Evolutionary conservation across 1,140 invertebrate genomes (phyloP), one percentile per base, ranked within the genome.

Genomic region (Lepidurus apus): DNA sequence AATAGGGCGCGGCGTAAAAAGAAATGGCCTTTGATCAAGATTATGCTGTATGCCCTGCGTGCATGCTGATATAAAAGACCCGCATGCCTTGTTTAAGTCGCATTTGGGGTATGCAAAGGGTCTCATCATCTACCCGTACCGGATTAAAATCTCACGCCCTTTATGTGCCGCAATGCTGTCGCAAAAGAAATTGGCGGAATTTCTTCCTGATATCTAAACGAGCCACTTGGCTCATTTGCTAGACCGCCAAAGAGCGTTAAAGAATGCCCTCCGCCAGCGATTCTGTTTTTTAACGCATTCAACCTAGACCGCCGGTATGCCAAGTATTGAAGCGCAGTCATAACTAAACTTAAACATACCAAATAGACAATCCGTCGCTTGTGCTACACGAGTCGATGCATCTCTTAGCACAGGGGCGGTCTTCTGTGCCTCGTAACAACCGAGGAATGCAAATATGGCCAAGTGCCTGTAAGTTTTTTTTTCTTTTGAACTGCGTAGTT

Each of bases 321-420:
- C 4, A 7, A 65, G 6, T 13, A 65, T 13, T 13, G 21, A 65
- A 65, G 53, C 53, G 53, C 21, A 65, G 53, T 65, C 53, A 65
- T 65, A 65, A 65, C 53, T 65, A 65, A 65, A 17, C 17, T 65
- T 65, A 65, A 65, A 21, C 1, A 65, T 65, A 65, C 53, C 53
- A 17, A 65, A 21, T 8, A 21, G 53, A 65, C 53, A 65, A 65
- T 65, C 53, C 21, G 53, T 65, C 53, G 53, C 13, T 65, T 65
- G 21, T 11, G 21, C 21, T 65, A 65, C 53, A 21, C 53, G 21
- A 65, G 53, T 65, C 53, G 21, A 65, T 21, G 53, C 17, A 65
- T 65, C 53, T 65, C 53, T 65, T 65, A 13, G 53, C 53, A 21
- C 53, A 65, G 53, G 17, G 17, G 53, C 53, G 53, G 53, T 65